Evolutionary conservation across 2,888 invertebrate species (phyloP), one percentile per base, ranked within the genome.

Genomic region (Drosophila atripex): DNA sequence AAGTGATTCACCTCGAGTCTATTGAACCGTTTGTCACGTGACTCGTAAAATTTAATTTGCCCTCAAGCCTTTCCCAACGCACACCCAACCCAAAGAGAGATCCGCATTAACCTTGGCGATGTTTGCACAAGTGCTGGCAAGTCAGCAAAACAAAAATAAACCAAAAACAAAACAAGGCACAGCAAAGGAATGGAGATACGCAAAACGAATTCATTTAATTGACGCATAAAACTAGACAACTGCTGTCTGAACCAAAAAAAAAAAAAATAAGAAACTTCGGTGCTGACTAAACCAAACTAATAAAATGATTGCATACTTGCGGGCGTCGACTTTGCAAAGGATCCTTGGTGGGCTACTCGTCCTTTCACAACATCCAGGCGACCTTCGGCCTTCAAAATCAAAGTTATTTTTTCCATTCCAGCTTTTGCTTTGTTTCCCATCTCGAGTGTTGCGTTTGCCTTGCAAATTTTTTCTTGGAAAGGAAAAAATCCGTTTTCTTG

Each of bases 71-170:
- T 59, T 47, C 41, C 47, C 64, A 57, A 39, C 46, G 32, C 47
- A 56, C 65, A 63, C 35, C 59, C 52, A 16, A 64, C 38, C 28
- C 52, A 52, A 56, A 28, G 59, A 35, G 58, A 53, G 43, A 56
- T 68, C 70, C 77, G 49, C 75, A 75, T 72, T 78, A 68, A 76
- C 80, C 78, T 80, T 79, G 63, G 51, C 18, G 38, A 25, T 76
- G 61, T 80, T 83, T 83, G 65, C 73, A 46, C 80, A 80, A 76
- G 68, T 80, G 80, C 47, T 57, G 68, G 28, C 47, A 35, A 18
- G 35, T 57, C 41, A 41, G 35, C 46, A 66, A 66, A 56, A 47
- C 61, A 18, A 46, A 64, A 64, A 61, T 46, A 52, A 64, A 32
- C 51, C 23, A 16, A 18, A 52, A 52, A 18, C 41, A n/a, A 8